Evolutionary conservation across 2,797 vertebrate genomes (phyloP), one percentile per base, ranked within the genome.

Genomic region (Orestias chungarensis): DNA sequence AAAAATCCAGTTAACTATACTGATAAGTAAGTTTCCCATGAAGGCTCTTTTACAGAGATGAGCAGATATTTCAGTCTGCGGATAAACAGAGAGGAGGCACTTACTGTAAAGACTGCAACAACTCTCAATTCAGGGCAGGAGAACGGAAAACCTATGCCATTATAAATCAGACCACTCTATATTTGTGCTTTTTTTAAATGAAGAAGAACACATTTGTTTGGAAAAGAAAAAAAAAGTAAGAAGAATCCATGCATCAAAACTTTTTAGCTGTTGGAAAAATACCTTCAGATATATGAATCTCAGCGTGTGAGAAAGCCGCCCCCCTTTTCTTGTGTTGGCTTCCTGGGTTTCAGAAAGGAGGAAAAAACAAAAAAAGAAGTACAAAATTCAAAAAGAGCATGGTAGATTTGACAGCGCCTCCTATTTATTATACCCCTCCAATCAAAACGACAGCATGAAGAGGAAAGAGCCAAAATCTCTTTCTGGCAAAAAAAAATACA

Each of bases 271-370:
- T 86, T 76, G 75, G 65, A 64, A 50, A 89, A 92, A 91, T 93
- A 94, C 93, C 93, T 93, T 94, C 92, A 80, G 92, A 92, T 87
- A 93, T 90, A 89, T 93, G 91, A 89, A 86, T 92, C 90, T 93
- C 93, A 79, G 89, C 87, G 71, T 93, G 91, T 81, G 92, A 92
- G 88, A 92, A 93, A 88, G 91, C 81, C 76, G 88, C 89, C 78
- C 91, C 92, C 84, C 92, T 93, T 93, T 91, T 93, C 92, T 83
- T 94, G 90, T 91, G 90, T 79, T 90, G 93, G 89, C 87, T 86
- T 74, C 92, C 92, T 93, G 90, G 78, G 89, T 83, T 87, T 92
- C 82, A 91, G 69, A 92, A 83, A 25, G 86, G 62, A 52, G 42
- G 50, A 43, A 12, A 86, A 49, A 50, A 78, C n/a, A 68, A 82